phyloP scores from a whole-genome alignment of 2,797 vertebrate species.

The Bradypus variegatus region DNA sequence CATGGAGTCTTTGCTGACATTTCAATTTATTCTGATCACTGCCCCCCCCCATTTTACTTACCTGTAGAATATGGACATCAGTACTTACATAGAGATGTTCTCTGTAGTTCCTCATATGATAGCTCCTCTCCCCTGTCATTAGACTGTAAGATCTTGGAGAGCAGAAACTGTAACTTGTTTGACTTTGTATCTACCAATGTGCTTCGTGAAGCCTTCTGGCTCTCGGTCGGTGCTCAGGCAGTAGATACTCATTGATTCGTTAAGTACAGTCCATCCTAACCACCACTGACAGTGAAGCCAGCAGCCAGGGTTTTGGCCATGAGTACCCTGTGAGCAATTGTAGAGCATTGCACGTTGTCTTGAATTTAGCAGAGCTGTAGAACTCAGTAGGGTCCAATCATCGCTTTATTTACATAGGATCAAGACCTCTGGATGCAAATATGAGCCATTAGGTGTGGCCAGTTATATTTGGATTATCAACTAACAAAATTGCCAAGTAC shows the following conservation, averaged over 20 bases:
- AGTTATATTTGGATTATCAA: slow-evolving; percentile 19
- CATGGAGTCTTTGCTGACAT: not conserved
- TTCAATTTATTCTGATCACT: not conserved
- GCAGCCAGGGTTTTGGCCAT: not conserved
- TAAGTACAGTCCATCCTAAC: not conserved
- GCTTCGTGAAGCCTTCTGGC: not conserved
- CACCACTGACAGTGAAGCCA: not conserved
- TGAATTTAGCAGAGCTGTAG: not conserved
- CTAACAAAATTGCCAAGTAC: not conserved
- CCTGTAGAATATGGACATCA: not conserved
- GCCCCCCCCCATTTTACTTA: not conserved
- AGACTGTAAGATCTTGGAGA: not conserved
- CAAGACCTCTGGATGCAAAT: slow-evolving; percentile 10
- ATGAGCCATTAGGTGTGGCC: not conserved
- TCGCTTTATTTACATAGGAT: not conserved
- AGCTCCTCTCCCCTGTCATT: not conserved
- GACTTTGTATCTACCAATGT: not conserved
- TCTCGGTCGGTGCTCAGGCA: not conserved
- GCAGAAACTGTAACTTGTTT: not conserved
- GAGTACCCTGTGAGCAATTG: not conserved
- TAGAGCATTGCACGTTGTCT: not conserved
- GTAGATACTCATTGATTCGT: not conserved
- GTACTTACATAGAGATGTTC: not conserved
- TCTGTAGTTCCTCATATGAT: not conserved
- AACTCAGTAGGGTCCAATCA: not conserved